These are phyloP conservation scores for Nannospalax galili DNA, from an alignment of 2,113 vertebrate genomes.

Conservation along the genomic window DNA sequence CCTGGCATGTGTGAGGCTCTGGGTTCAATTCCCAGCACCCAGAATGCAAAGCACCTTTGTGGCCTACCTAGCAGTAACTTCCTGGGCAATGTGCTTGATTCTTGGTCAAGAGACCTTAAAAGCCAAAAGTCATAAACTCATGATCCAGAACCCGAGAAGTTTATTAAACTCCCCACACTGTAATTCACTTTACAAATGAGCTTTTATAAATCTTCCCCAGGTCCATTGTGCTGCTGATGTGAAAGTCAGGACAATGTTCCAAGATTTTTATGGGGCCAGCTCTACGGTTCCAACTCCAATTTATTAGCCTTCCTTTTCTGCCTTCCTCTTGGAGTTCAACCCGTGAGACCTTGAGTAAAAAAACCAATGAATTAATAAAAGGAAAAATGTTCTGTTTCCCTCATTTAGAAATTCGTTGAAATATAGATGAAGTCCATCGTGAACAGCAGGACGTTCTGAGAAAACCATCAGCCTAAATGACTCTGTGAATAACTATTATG, in stretches of 20 bases:
- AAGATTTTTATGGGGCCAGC: conserved; percentile 13
- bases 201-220: not conserved
- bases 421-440: conserved; percentile 68
- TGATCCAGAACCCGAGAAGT: not conserved
- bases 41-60: not conserved
- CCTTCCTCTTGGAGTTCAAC: conserved; percentile 51
- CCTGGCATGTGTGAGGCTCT: not conserved
- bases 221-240: not conserved
- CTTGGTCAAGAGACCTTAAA: conserved; percentile 21
- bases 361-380: conserved; percentile 73
- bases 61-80: not conserved
- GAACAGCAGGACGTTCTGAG: conserved; percentile 54
- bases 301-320: conserved; percentile 34
- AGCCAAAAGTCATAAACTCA: not conserved
- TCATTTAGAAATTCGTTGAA: conserved; percentile 78
- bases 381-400: conserved; percentile 64
- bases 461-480: conserved; percentile 72
- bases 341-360: conserved; percentile 57
- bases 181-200: conserved; percentile 42
- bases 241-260: conserved; percentile 47
- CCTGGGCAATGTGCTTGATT: not conserved
- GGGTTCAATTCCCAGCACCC: not conserved
- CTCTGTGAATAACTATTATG: conserved; percentile 58
- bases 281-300: not conserved
- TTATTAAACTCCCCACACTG: not conserved